Conservation (phyloP, 2,113 vertebrate species). For the Actinemys pallida region DNA sequence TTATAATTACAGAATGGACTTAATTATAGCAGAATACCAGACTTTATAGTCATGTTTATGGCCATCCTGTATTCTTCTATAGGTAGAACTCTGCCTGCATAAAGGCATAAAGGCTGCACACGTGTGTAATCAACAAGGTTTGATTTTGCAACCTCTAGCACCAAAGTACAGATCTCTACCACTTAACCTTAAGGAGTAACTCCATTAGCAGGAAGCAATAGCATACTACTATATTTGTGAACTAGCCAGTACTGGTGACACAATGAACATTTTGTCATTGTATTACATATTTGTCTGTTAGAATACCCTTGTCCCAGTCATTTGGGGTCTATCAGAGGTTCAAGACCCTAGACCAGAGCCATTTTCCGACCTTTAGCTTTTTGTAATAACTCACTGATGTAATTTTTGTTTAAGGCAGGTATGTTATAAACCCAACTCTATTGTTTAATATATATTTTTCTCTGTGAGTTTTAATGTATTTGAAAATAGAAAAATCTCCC, state of each 20-base stretch:
- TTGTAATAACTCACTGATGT: neutral
- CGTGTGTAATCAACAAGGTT: neutral
- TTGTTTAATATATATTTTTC: neutral
- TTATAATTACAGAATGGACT: neutral
- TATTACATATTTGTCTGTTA: neutral
- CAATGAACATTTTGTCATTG: rapidly evolving
- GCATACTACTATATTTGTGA: neutral
- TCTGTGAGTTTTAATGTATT: neutral
- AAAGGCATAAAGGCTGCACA: neutral
- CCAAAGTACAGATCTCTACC: neutral
- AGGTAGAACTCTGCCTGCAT: neutral
- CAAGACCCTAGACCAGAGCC: neutral
- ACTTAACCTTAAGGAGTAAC: neutral
- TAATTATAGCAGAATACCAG: neutral
- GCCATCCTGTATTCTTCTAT: rapidly evolving
- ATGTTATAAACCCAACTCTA: neutral
- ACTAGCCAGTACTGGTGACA: neutral
- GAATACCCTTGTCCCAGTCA: neutral
- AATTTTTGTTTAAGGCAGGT: neutral
- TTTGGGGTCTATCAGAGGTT: neutral
- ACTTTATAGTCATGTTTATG: neutral
- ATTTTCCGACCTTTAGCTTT: neutral
- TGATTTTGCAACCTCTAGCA: neutral
- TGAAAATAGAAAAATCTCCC: neutral
- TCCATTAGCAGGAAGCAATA: neutral